Evolutionary conservation across 2,888 invertebrate species (phyloP).

Genomic region (Polydesmus complanatus): DNA sequence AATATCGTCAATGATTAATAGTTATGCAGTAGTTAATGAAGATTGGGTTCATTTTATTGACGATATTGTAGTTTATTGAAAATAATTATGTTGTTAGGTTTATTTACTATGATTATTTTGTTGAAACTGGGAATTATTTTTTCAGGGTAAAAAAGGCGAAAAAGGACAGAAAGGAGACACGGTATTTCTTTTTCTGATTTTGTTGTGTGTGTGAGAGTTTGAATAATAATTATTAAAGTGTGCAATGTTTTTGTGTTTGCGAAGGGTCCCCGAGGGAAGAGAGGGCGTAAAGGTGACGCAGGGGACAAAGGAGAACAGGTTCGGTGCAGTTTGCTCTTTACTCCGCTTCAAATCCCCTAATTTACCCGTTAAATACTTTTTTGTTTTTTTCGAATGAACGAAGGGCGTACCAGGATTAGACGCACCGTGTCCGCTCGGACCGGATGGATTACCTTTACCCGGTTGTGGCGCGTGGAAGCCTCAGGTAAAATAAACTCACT

Average conservation of each 20-base stretch:
- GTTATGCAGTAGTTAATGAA: too few species aligned
- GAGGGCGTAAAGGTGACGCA: conserved; percentile 80
- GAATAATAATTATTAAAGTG: too few species aligned
- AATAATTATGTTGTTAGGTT: too few species aligned
- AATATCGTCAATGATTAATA: too few species aligned
- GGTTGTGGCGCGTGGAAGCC: conserved; percentile 84
- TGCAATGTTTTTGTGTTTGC: conserved; percentile 24
- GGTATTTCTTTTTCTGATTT: conserved; percentile 38
- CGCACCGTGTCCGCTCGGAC: conserved; percentile 94
- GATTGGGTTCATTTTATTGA: too few species aligned
- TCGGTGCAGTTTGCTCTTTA: conserved; percentile 14
- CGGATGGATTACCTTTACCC: conserved; percentile 87
- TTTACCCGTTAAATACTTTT: background rate
- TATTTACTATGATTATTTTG: too few species aligned
- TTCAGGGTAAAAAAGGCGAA: conserved; percentile 77
- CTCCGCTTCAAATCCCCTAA: background rate
- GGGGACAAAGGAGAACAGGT: conserved; percentile 82
- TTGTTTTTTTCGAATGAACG: background rate
- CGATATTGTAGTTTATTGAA: too few species aligned
- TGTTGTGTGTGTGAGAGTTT: conserved; percentile 43
- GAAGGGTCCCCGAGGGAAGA: conserved; percentile 74
- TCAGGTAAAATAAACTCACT: too few species aligned
- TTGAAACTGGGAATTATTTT: too few species aligned
- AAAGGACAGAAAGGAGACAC: conserved; percentile 72
- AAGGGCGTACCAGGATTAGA: conserved; percentile 88